These are phyloP conservation scores for Leptopterna dolabrata DNA, from an alignment of 2,888 invertebrate genomes.

Conservation along the genomic window DNA sequence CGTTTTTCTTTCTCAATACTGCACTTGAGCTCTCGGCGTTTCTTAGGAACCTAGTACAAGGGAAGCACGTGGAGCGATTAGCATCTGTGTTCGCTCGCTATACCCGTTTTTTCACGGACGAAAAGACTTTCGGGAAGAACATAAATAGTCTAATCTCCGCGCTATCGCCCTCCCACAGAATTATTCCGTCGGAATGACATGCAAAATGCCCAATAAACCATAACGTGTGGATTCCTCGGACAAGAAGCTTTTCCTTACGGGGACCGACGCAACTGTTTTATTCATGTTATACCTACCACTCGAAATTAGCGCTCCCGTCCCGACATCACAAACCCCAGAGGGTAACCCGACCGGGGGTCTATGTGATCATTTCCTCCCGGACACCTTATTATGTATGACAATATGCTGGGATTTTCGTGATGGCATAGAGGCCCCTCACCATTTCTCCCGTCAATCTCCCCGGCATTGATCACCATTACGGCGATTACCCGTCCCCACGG, in stretches of 20 bases:
- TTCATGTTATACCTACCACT: constrained; percentile 27
- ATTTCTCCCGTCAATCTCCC: constrained; percentile 30
- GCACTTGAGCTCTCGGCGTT: no score
- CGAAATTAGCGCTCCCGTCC: constrained; percentile 10
- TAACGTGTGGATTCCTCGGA: constrained; percentile 19
- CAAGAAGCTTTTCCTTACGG: not conserved
- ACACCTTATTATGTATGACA: constrained; percentile 51
- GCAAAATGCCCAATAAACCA: constrained; percentile 3
- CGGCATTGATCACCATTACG: constrained; percentile 50
- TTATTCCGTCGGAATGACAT: not conserved
- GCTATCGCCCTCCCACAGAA: not conserved
- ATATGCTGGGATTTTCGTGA: constrained; percentile 44
- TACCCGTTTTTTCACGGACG: no score
- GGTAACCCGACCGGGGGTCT: not conserved
- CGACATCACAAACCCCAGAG: constrained; percentile 12
- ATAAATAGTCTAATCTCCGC: no score
- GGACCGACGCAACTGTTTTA: constrained; percentile 25
- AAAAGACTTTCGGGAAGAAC: no score
- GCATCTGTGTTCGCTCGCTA: no score
- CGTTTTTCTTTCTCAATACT: no score
- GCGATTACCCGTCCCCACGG: constrained; percentile 44
- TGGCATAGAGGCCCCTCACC: constrained; percentile 24
- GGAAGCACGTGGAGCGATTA: no score
- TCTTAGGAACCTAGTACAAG: no score
- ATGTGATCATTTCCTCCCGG: constrained; percentile 21